These are phyloP conservation scores for Leptocoma aspasia DNA, from an alignment of 2,113 vertebrate species.

Conservation along the genomic window DNA sequence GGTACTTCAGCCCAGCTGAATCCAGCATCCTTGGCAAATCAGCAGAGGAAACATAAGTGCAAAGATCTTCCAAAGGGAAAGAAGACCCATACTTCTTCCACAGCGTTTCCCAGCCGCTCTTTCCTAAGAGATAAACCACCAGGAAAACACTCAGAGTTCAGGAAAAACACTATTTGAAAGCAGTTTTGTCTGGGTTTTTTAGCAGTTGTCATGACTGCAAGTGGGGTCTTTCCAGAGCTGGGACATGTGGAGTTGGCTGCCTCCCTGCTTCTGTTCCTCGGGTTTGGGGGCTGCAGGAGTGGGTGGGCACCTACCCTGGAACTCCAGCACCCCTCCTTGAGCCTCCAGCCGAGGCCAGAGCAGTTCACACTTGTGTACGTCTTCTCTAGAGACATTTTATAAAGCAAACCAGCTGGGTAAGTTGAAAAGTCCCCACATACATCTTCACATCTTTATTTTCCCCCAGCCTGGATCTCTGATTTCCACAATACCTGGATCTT, in stretches of 20 bases:
- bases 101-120: conserved; percentile 81
- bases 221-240: neutral
- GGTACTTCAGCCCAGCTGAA: conserved; percentile 72
- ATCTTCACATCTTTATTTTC: neutral
- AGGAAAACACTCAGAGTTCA: neutral
- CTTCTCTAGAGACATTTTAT: neutral
- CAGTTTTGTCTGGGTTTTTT: neutral
- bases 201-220: accelerated
- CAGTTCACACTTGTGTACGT: neutral
- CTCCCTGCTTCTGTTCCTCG: neutral
- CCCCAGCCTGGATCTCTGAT: neutral
- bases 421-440: neutral
- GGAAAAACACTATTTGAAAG: neutral
- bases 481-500: too few relatives aligned
- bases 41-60: conserved; percentile 73
- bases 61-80: conserved; percentile 72
- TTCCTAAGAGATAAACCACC: conserved; percentile 62
- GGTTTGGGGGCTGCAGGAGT: neutral
- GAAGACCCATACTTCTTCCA: conserved; percentile 73
- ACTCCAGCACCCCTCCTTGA: neutral
- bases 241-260: accelerated
- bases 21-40: conserved; percentile 79
- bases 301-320: neutral
- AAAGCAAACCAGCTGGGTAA: neutral
- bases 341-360: neutral